Evolutionary conservation across 2,888 invertebrate genomes (phyloP), one percentile per base, ranked within the genome.

Genomic region (Agonopterix subpropinquella): DNA sequence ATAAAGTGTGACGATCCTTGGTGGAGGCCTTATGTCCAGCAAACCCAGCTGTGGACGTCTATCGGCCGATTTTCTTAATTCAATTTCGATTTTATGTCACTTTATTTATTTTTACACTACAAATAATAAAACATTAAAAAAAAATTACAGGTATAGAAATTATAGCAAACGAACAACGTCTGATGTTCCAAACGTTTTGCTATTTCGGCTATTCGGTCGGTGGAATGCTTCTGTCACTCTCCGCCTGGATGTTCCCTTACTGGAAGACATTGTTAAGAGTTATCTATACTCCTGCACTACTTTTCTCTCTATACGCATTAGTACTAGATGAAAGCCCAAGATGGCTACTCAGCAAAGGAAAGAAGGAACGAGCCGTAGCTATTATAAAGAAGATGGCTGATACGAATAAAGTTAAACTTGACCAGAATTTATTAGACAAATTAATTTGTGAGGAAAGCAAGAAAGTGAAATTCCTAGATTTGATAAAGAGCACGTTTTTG

Each of bases 331-430:
- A 94, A 75, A 94, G 94, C 47, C 90, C 94, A n/a, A 88, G 95
- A 64, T 96, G 96, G 96, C 84, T 95, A 4, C 75, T 95, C n/a
- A 92, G 92, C 13, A 92, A 92, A 69, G 92, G 92, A 4, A 89
- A 90, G 54, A 90, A 90, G 52, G 89, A 92, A 0, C 86, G 92
- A 64, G 94, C 94, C 0, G 85, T 91, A 52, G 70, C 67, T 2
- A 89, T 93, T n/a, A 73, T 94, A 43, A 77, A 89, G 10, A 91
- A 89, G 58, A 91, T 93, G 11, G 92, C 94, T 0, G 84, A 82
- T 48, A 70, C 60, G 18, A 86, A 82, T 46, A 80, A 80, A 46
- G 62, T 81, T 0, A 60, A 71, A 36, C 11, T 87, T 0, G 78
- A 86, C 4, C 65, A 64, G 47, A 64, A 59, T 2, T 51, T 58